Evolutionary conservation across 1,140 invertebrate genomes (phyloP).

Genomic region (Drosophila varians): DNA sequence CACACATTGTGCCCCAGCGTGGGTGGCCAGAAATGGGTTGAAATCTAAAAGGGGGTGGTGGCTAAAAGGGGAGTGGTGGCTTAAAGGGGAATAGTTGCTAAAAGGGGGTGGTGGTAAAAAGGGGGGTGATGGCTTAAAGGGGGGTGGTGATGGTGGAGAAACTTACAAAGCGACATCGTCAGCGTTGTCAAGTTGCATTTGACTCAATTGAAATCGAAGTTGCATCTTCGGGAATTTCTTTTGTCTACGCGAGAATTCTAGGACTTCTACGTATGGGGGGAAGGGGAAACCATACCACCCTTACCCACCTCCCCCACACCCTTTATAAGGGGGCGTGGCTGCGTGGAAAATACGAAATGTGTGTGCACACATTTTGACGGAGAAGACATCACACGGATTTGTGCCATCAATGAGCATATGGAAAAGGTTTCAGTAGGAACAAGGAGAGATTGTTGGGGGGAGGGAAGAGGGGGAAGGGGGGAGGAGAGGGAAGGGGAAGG

Average conservation of each 20-base stretch:
- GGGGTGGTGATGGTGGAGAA: background rate
- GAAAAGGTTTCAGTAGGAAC: background rate
- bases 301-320: background rate
- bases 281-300: background rate
- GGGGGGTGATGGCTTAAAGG: background rate
- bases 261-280: constrained; percentile 18
- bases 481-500: background rate
- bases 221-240: constrained; percentile 48
- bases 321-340: constrained; percentile 2
- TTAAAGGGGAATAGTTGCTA: too few relatives aligned
- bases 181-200: constrained; percentile 67
- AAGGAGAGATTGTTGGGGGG: background rate
- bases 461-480: background rate
- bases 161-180: constrained; percentile 37
- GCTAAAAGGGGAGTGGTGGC: too few relatives aligned
- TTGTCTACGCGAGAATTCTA: constrained; percentile 22
- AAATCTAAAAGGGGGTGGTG: background rate
- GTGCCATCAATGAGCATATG: constrained; percentile 64
- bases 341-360: constrained; percentile 25
- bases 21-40: background rate
- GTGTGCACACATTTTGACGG: constrained; percentile 62
- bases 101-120: background rate
- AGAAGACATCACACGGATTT: constrained; percentile 62
- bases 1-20: constrained; percentile 11
- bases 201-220: constrained; percentile 76